Base-by-base conservation (phyloP, 92 coral and sea anemone genomes). In the Montipora capitata region DNA sequence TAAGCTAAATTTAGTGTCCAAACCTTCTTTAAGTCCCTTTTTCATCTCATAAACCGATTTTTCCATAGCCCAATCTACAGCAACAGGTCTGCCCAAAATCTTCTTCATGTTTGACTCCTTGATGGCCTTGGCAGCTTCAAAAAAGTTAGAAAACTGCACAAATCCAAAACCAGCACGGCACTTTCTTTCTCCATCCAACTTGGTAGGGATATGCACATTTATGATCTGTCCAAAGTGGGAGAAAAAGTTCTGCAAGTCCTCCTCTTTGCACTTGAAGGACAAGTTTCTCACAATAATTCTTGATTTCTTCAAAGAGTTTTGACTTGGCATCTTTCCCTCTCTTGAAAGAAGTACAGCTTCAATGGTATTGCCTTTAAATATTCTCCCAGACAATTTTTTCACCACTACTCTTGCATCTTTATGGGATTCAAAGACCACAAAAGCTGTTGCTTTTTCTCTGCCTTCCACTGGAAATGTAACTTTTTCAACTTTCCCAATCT, bases 1-100 rank as follows among this genome's bases (percentile, higher is more conserved):
- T 48, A 48, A 48, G 10, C 52, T 4, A 7, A 54, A 9, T 3
- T 54, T 54, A 54, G 14, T 6, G 8, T 16, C 58, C 87, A 13
- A 41, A 90, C 82, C 87, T 85, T 79, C 82, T 78, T 79, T 63
- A 3, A 38, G 6, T 9, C 54, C 62, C 75, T 74, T 84, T 65
- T 65, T 44, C 45, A 15, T 59, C 11, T 92, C 91, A 64, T 82
- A 97, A 78, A 90, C 80, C 12, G 82, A 84, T 82, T 93, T 96
- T 10, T 98, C 83, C 6, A 98, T 85, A 12, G 99, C 95, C 97
- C 97, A 98, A 72, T 98, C 99, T 0, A 98, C 96, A 9, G 99
- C 99, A 1, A 98, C 89, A 51, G 99, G 93, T 18, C 99, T 40
- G 1, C 99, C 99, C 72, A 91, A 88, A 43, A 96, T 92, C 85